These are phyloP conservation scores for Spea hammondii DNA, from an alignment of 2,797 vertebrate genomes.

Conservation along the genomic window DNA sequence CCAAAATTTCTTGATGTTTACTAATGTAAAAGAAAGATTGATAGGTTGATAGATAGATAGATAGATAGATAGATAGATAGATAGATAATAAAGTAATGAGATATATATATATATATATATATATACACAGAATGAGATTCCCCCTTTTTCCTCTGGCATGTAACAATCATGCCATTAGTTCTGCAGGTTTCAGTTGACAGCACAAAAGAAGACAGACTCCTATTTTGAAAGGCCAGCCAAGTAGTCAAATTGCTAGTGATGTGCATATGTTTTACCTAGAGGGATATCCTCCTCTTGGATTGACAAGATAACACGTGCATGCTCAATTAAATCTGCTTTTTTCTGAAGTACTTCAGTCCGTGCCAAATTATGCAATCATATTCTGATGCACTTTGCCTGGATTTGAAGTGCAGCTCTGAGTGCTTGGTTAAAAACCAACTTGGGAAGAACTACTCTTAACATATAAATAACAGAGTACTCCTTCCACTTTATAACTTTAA, in stretches of 20 bases:
- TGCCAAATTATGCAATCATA: conserved; percentile 63
- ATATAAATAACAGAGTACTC: conserved; percentile 38
- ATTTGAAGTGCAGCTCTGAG: conserved; percentile 56
- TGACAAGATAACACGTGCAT: conserved; percentile 65
- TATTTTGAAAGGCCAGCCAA: conserved; percentile 21
- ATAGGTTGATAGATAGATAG: too few species aligned
- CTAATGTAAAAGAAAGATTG: too few species aligned
- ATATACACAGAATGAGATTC: too few species aligned
- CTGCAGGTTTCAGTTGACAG: conserved; percentile 44
- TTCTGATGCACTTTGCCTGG: conserved; percentile 58
- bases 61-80: too few species aligned
- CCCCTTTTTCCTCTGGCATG: not conserved
- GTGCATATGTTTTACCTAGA: conserved; percentile 53
- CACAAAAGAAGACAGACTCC: conserved; percentile 31
- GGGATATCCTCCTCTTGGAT: conserved; percentile 53
- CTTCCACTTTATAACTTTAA: conserved; percentile 37
- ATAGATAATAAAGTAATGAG: too few species aligned
- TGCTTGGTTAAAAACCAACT: conserved; percentile 44
- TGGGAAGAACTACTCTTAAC: conserved; percentile 42
- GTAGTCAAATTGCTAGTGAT: conserved; percentile 19
- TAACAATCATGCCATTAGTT: conserved; percentile 29
- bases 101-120: too few species aligned
- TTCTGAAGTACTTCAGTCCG: conserved; percentile 62
- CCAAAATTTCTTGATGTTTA: too few species aligned
- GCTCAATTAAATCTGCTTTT: conserved; percentile 69